Evolutionary conservation across 37 sponge, comb jelly and placozoan species (phyloP).

Genomic region (Agelas oroides): DNA sequence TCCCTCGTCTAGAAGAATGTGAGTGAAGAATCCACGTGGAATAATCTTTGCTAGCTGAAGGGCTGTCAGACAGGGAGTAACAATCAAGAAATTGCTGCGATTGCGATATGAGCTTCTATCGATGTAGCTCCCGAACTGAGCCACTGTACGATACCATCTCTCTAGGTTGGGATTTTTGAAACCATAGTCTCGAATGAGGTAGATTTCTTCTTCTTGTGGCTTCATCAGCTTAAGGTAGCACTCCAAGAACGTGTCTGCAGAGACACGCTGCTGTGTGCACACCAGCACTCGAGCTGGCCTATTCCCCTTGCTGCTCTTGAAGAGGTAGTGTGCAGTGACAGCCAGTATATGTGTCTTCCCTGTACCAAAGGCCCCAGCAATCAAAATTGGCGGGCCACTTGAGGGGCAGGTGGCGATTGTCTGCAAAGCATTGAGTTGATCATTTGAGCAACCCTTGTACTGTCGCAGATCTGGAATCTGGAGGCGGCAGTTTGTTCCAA

Average conservation of each 20-base stretch:
- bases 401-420: conserved; percentile 9
- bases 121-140: background rate
- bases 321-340: conserved; percentile 33
- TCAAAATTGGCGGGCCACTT: conserved; percentile 43
- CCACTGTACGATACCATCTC: background rate
- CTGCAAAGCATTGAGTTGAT: conserved; percentile 16
- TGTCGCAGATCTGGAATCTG: background rate
- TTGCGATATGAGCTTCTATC: conserved; percentile 7
- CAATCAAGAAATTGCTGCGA: background rate
- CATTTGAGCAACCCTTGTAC: conserved; percentile 7
- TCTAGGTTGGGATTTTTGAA: background rate
- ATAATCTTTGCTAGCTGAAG: background rate
- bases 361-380: conserved; percentile 69
- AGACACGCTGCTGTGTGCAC: conserved; percentile 45
- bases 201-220: background rate
- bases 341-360: conserved; percentile 70
- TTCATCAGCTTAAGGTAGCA: background rate
- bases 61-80: conserved; percentile 41
- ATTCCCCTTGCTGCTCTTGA: background rate
- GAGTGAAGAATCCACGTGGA: conserved; percentile 60
- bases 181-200: background rate
- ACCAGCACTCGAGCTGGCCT: conserved; percentile 29
- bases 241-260: conserved; percentile 60
- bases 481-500: too few species aligned
- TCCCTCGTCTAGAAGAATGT: conserved; percentile 73